These are phyloP conservation scores for Kryptolebias marmoratus DNA, from an alignment of 2,113 vertebrate genomes.

Conservation along the genomic window DNA sequence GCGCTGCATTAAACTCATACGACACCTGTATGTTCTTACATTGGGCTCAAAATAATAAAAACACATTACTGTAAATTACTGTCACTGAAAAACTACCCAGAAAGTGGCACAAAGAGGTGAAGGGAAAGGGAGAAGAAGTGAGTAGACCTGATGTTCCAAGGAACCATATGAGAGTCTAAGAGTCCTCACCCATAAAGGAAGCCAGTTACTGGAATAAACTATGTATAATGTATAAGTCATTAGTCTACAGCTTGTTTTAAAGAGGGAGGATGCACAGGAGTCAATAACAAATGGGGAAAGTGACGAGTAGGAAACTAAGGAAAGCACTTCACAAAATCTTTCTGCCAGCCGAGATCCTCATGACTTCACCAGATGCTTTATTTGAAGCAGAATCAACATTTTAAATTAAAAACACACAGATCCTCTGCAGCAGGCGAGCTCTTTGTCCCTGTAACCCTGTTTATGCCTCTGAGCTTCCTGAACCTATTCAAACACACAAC, in stretches of 20 bases:
- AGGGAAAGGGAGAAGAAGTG: neutral
- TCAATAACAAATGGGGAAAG: conserved; percentile 32
- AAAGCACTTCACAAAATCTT: conserved; percentile 1
- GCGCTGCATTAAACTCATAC: no score
- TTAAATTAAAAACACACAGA: conserved; percentile 34
- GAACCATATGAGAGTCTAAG: conserved; percentile 37
- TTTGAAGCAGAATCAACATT: neutral
- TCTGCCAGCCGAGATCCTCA: neutral
- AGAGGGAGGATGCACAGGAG: neutral
- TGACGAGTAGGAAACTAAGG: no score
- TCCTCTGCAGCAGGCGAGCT: conserved; percentile 35
- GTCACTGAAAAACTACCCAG: conserved; percentile 23
- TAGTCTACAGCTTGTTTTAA: neutral
- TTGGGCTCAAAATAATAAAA: no score
- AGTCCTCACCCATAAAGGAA: conserved; percentile 23
- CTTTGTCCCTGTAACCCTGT: conserved; percentile 45
- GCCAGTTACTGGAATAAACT: conserved; percentile 25
- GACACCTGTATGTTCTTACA: no score
- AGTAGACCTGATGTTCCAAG: conserved; percentile 35
- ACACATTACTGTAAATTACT: no score
- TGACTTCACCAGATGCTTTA: neutral
- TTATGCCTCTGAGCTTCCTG: conserved; percentile 56
- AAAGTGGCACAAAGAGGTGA: conserved; percentile 8
- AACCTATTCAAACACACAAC: conserved; percentile 43
- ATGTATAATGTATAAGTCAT: conserved; percentile 50